Evolutionary conservation across 2,888 invertebrate genomes (phyloP), one percentile per base, ranked within the genome.

Genomic region (Philhelius pedissequus): DNA sequence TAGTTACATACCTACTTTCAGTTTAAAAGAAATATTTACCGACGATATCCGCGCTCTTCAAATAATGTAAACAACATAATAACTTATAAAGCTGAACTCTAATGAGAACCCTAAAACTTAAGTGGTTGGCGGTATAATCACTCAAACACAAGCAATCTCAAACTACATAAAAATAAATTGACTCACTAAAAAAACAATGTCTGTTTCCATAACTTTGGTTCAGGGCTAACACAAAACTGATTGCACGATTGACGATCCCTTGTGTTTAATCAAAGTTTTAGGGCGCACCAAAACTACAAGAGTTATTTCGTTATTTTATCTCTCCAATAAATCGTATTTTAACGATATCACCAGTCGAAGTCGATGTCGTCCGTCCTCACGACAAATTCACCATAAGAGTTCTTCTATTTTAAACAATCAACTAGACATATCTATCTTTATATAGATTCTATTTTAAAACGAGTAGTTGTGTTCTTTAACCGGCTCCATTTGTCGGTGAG

Each of bases 391-490:
- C 43, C 64, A 32, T 50, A 66, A 71, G 38, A 78, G 4, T 48
- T 54, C 11, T 60, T 60, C 25, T 7, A 62, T 45, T 45, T 20
- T 45, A 40, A 64, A 30, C 11, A 15, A 56, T 15, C 32, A 25
- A 13, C 30, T 48, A 71, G 20, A 30, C 40, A 9, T 62, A 5
- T 56, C 58, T 64, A 27, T 62, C 8, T 56, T 62, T 64, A 27
- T 20, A n/a, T 13, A 32, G 20, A 60, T 35, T 35, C 69, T 54
- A 70, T 74, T 62, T 43, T 66, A 22, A 52, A 54, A 22, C 18
- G 38, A 68, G n/a, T n/a, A n/a, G n/a, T 27, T 68, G 48, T 38
- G 22, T 32, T 68, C 32, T 25, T 74, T 74, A 74, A 74, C 52
- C 11, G 62, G 18, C 54, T n/a, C 52, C 54, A 80, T 80, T 75